A percentile compares a stretch with the other conserved stretches of the same genome.
phyloP scores from a whole-genome alignment of 2,888 invertebrate species.

The Saturnia japonica region DNA sequence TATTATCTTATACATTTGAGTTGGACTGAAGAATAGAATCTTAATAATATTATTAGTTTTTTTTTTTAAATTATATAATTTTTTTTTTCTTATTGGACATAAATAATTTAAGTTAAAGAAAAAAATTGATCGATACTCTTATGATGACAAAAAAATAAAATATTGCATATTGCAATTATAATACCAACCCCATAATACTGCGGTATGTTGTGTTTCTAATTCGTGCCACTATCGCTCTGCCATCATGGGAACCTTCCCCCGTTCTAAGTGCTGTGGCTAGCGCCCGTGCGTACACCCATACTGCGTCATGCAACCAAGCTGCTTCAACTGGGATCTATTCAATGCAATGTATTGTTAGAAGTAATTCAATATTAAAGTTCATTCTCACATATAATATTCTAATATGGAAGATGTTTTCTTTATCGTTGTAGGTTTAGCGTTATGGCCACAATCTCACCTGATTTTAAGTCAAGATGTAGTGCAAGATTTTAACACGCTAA shows the following conservation, averaged over 20 bases:
- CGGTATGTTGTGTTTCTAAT: slow-evolving; percentile 90
- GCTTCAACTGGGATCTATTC: slow-evolving; percentile 91
- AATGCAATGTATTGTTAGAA: not conserved
- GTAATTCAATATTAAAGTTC: not conserved
- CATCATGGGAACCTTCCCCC: slow-evolving; percentile 88
- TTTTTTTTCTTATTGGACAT: not conserved
- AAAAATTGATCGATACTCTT: not conserved
- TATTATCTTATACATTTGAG: not conserved
- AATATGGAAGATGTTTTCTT: not conserved
- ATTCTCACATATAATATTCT: not conserved
- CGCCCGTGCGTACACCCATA: slow-evolving; percentile 94
- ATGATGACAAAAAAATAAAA: too few relatives aligned
- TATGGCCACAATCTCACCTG: too few relatives aligned
- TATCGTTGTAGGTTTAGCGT: too few relatives aligned
- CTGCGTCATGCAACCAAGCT: slow-evolving; percentile 96
- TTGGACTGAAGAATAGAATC: not conserved
- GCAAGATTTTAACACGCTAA: too few relatives aligned
- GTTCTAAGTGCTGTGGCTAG: slow-evolving; percentile 86
- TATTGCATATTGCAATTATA: not conserved
- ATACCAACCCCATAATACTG: slow-evolving; percentile 90
- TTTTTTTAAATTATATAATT: too few relatives aligned
- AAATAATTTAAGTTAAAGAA: not conserved
- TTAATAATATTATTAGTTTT: not conserved
- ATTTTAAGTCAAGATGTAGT: too few relatives aligned
- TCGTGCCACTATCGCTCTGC: slow-evolving; percentile 89